phyloP scores from a whole-genome alignment of 2,888 invertebrate genomes.

The Phragmatobia fuliginosa region DNA sequence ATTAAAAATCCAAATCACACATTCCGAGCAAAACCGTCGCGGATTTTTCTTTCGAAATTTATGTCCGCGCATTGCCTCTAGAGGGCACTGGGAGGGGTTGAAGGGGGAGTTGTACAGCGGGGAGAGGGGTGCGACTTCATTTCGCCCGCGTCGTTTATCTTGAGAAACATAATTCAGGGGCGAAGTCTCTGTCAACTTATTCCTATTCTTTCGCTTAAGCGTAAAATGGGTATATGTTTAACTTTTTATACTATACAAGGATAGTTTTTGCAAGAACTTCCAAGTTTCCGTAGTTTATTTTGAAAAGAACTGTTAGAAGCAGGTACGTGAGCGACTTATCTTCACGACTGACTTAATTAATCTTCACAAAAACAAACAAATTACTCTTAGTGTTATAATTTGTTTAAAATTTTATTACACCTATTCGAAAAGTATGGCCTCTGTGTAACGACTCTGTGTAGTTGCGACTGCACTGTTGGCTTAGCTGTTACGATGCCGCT shows the following conservation, averaged over 20 bases:
- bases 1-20: conserved; percentile 86
- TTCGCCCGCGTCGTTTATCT: conserved; percentile 91
- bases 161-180: conserved; percentile 89
- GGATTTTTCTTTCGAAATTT: conserved; percentile 86
- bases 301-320: not conserved
- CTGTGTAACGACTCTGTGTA: too few relatives aligned
- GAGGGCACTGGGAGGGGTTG: conserved; percentile 64
- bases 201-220: conserved; percentile 86
- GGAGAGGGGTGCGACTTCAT: conserved; percentile 88
- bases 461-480: too few relatives aligned
- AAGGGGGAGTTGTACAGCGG: conserved; percentile 48
- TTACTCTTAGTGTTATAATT: not conserved
- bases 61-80: conserved; percentile 76
- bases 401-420: not conserved
- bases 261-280: conserved; percentile 29
- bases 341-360: not conserved
- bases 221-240: conserved; percentile 80
- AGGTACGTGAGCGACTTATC: not conserved
- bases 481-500: too few relatives aligned
- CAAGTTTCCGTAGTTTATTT: not conserved
- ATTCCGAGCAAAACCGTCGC: conserved; percentile 80
- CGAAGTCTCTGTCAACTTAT: conserved; percentile 87
- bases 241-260: conserved; percentile 63
- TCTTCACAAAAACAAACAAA: not conserved
- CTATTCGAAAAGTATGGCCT: not conserved